Conservation (phyloP, 2,797 vertebrate genomes). For the Neosilurus hyrtlii region DNA sequence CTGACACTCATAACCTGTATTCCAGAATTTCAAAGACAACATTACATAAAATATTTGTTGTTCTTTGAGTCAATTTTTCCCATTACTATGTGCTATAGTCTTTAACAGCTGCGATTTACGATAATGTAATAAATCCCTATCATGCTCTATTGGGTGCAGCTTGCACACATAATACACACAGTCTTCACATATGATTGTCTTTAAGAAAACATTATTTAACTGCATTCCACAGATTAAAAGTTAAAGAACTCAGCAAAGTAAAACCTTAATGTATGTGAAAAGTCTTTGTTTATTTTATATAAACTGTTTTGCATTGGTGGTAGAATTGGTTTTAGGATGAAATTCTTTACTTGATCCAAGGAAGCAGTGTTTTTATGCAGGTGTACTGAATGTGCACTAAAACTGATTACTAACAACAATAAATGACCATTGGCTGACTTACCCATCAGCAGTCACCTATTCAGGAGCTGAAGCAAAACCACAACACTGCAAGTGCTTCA, state of each 20-base stretch:
- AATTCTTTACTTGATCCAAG: not conserved
- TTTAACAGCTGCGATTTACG: not conserved
- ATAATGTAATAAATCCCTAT: not conserved
- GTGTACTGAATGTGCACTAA: not conserved
- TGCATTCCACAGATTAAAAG: not conserved
- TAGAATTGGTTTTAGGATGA: not conserved
- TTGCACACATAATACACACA: not conserved
- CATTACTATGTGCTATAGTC: not conserved
- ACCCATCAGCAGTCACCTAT: not conserved
- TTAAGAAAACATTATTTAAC: not conserved
- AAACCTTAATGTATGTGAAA: not conserved
- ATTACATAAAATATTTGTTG: not conserved
- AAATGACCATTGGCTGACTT: not conserved
- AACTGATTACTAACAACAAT: slow-evolving; percentile 8
- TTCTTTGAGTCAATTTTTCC: not conserved
- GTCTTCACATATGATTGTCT: not conserved
- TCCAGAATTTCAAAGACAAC: not conserved
- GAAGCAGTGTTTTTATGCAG: not conserved
- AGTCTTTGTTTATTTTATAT: not conserved
- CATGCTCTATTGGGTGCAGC: not conserved
- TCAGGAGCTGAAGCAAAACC: not conserved
- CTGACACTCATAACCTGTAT: no score
- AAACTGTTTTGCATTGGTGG: not conserved
- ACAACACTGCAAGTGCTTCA: not conserved
- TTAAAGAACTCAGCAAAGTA: not conserved